A percentile compares a stretch with the other conserved stretches of the same genome.
Evolutionary conservation across 2,888 invertebrate species (phyloP).

Genomic region (Ashinkailepas kermadecensis): DNA sequence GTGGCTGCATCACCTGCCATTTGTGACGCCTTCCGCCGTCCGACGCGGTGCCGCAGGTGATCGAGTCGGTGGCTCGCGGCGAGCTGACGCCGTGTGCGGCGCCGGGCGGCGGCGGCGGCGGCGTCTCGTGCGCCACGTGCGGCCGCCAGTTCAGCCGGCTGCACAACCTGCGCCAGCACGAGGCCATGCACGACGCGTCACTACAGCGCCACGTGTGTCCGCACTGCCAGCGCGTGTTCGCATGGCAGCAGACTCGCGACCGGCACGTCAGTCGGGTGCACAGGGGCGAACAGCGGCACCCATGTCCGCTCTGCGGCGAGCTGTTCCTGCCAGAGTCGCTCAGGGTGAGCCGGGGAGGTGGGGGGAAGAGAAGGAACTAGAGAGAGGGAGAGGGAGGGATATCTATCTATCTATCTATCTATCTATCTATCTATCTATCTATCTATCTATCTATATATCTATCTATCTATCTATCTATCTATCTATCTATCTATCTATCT

Average conservation of each 20-base stretch:
- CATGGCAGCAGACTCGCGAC: conserved; percentile 30
- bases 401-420: too few relatives aligned
- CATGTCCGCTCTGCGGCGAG: conserved; percentile 27
- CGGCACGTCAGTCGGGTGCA: conserved; percentile 27
- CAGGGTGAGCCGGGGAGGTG: neutral
- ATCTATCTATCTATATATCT: too few relatives aligned
- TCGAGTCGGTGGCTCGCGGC: neutral
- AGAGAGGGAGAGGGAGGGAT: neutral
- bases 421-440: too few relatives aligned
- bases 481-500: too few relatives aligned
- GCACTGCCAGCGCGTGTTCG: conserved; percentile 28
- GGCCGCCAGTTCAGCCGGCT: conserved; percentile 27
- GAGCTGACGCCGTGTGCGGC: neutral
- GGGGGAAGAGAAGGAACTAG: neutral
- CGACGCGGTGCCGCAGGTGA: neutral
- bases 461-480: too few relatives aligned
- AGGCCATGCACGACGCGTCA: conserved; percentile 30
- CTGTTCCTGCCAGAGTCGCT: conserved; percentile 21
- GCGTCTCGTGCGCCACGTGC: conserved; percentile 27
- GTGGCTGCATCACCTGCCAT: too few relatives aligned
- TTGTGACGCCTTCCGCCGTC: too few relatives aligned
- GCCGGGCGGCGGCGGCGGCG: neutral
- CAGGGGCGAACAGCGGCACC: neutral
- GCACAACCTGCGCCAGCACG: conserved; percentile 32
- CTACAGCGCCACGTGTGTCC: conserved; percentile 29